Evolutionary conservation across 2,888 invertebrate species (phyloP).

Genomic region (Morpho helenor): DNA sequence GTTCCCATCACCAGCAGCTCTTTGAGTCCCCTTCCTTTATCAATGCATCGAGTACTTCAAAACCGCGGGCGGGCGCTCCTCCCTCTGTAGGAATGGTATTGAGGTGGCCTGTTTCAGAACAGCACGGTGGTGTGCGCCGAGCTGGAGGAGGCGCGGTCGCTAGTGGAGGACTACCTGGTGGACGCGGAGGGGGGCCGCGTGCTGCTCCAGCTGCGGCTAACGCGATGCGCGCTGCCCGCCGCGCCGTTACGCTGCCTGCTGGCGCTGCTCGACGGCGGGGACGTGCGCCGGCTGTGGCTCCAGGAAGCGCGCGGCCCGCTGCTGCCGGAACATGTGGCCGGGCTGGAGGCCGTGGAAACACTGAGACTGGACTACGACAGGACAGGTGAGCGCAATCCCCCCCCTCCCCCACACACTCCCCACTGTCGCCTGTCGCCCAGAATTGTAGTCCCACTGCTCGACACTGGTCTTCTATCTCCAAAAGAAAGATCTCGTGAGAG

Average conservation of each 20-base stretch:
- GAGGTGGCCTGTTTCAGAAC: background rate
- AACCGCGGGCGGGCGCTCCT: too few species aligned
- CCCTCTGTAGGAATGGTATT: too few species aligned
- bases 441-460: too few species aligned
- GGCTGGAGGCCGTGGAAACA: background rate
- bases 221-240: constrained; percentile 4
- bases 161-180: background rate
- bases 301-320: background rate
- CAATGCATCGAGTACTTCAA: too few species aligned
- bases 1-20: too few species aligned
- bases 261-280: background rate
- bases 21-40: too few species aligned
- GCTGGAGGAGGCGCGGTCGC: background rate
- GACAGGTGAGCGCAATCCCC: background rate
- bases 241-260: constrained; percentile 5
- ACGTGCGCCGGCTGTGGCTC: background rate
- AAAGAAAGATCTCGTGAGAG: too few species aligned
- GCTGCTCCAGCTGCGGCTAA: background rate
- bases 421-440: background rate
- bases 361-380: background rate
- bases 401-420: background rate
- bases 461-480: too few species aligned
- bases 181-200: background rate
- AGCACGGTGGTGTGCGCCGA: constrained; percentile 6
- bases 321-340: background rate